phyloP scores from a whole-genome alignment of 1,140 invertebrate genomes.

The Microvelia longipes region DNA sequence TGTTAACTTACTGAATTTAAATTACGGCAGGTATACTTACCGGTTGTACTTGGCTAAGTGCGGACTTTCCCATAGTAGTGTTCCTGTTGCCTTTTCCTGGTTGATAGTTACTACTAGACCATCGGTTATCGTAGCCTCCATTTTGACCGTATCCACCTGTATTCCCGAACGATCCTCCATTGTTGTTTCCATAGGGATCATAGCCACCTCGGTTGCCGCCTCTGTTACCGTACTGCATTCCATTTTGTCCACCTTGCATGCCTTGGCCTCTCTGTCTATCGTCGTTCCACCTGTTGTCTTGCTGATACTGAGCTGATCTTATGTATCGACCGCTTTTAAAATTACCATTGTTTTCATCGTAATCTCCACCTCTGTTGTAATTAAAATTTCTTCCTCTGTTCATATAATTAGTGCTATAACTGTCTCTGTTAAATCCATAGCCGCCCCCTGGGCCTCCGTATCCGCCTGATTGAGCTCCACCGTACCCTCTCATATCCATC shows the following conservation, averaged over 20 bases:
- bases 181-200: not conserved
- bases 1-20: too few species aligned
- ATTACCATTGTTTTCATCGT: not conserved
- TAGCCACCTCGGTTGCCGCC: not conserved
- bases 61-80: not conserved
- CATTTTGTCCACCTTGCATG: not conserved
- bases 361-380: not conserved
- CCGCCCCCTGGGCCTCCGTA: not conserved
- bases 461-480: not conserved
- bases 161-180: not conserved
- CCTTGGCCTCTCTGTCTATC: not conserved
- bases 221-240: not conserved
- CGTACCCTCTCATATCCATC: not conserved
- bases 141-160: not conserved
- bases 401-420: not conserved
- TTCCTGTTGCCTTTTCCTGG: slow-evolving; percentile 4
- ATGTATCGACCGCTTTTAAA: not conserved
- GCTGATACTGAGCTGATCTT: not conserved
- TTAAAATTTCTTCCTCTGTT: not conserved
- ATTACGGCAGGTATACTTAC: too few species aligned
- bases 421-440: not conserved
- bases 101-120: slow-evolving; percentile 10
- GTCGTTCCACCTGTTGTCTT: not conserved
- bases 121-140: not conserved
- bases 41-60: slow-evolving; percentile 10